phyloP scores from a whole-genome alignment of 1,140 invertebrate species.

The Sarcophaga peregrina region DNA sequence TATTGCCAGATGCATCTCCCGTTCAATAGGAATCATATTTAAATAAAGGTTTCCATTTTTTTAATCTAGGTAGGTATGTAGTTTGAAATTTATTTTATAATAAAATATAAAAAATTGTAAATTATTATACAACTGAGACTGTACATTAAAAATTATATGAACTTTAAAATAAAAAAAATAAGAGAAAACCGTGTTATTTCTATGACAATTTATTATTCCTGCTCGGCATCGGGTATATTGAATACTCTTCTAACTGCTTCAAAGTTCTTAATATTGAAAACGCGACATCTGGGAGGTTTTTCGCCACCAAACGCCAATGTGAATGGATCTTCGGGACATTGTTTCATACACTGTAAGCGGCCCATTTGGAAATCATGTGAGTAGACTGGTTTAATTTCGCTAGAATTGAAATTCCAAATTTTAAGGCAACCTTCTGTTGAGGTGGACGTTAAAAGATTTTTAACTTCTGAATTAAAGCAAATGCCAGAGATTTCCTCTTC shows the following conservation, averaged over 20 bases:
- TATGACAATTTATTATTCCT: constrained; percentile 17
- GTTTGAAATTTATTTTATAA: constrained; percentile 5
- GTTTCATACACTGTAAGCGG: constrained; percentile 77
- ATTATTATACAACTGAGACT: background rate
- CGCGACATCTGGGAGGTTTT: constrained; percentile 80
- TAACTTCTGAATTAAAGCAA: constrained; percentile 59
- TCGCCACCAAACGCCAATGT: constrained; percentile 85
- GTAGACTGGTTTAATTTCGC: constrained; percentile 67
- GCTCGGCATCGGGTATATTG: constrained; percentile 51
- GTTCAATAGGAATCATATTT: background rate
- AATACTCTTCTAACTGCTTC: constrained; percentile 69
- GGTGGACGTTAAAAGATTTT: constrained; percentile 59
- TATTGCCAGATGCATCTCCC: too few relatives aligned
- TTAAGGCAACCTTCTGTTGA: constrained; percentile 62
- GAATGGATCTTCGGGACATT: constrained; percentile 84
- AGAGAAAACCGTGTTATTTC: background rate
- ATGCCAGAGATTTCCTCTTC: constrained; percentile 82
- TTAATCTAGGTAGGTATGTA: too few relatives aligned
- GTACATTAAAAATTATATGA: background rate
- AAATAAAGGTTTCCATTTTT: too few relatives aligned
- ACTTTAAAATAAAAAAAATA: background rate
- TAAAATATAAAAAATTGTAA: background rate
- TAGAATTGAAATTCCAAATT: constrained; percentile 61
- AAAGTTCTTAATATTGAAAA: constrained; percentile 79
- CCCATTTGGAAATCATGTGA: constrained; percentile 77